A percentile compares a stretch with the other conserved stretches of the same genome.
These are phyloP conservation scores for Phoeniculus purpureus DNA, from an alignment of 2,797 vertebrate species.

Conservation along the genomic window DNA sequence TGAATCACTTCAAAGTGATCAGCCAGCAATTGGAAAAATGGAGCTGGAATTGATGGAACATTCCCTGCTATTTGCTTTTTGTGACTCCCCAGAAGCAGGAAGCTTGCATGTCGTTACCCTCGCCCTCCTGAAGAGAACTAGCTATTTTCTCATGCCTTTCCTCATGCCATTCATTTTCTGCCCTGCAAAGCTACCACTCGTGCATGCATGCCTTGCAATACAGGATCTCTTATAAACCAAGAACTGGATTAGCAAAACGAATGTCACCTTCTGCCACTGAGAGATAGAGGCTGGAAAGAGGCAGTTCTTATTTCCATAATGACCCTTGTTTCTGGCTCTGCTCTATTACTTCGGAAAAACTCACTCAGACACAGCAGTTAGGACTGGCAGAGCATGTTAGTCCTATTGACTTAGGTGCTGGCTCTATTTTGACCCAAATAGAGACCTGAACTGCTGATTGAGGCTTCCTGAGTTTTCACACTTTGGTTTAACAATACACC, in stretches of 20 bases:
- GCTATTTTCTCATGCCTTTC: not conserved
- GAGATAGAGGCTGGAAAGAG: not conserved
- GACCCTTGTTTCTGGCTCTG: not conserved
- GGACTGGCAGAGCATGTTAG: not conserved
- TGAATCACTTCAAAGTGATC: slow-evolving; percentile 20
- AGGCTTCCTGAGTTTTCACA: not conserved
- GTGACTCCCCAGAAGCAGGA: not conserved
- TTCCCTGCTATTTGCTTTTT: slow-evolving; percentile 6
- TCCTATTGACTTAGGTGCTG: not conserved
- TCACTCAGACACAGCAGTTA: not conserved
- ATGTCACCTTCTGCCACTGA: not conserved
- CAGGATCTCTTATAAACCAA: not conserved
- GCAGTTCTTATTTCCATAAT: slow-evolving; percentile 11
- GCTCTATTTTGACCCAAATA: not conserved
- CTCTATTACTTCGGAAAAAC: not conserved
- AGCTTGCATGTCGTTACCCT: not conserved
- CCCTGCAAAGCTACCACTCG: not conserved
- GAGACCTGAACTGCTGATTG: slow-evolving; percentile 4
- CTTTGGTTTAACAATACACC: slow-evolving; percentile 12
- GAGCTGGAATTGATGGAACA: slow-evolving; percentile 4
- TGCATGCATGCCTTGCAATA: not conserved
- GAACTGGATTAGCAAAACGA: not conserved
- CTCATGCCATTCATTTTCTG: not conserved
- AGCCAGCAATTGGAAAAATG: slow-evolving; percentile 15
- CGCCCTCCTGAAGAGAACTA: not conserved